Conservation (phyloP, 2,888 invertebrate genomes). For the Lamproptera curius region DNA sequence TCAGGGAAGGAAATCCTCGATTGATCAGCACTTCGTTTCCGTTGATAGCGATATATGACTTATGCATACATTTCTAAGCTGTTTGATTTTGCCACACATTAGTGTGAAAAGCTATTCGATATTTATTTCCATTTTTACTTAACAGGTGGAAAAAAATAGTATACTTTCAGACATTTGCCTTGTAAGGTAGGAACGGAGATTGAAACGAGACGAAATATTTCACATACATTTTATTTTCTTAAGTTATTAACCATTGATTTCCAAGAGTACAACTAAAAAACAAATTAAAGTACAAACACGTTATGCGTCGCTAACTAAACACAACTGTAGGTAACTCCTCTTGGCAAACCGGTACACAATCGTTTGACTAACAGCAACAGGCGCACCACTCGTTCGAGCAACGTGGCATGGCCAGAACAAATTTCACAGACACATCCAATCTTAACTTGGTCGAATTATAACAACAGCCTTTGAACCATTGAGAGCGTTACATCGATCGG, state of each 20-base stretch:
- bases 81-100: no score
- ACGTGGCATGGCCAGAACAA: conserved; percentile 39
- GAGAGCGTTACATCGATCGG: conserved; percentile 64
- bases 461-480: conserved; percentile 64
- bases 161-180: no score
- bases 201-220: conserved; percentile 50
- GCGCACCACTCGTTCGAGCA: conserved; percentile 72
- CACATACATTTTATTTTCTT: conserved; percentile 79
- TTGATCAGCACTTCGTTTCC: no score
- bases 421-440: conserved; percentile 47
- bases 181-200: no score
- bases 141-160: no score
- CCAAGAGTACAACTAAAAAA: conserved; percentile 79
- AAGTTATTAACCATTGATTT: conserved; percentile 79
- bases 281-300: conserved; percentile 79
- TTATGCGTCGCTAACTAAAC: conserved; percentile 77
- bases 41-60: no score
- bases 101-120: no score
- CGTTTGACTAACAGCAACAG: conserved; percentile 63
- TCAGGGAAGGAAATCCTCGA: no score
- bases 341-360: conserved; percentile 73
- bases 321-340: conserved; percentile 78
- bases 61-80: no score
- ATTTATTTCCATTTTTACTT: no score
- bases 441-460: conserved; percentile 63